Conservation (phyloP, 2,113 vertebrate genomes). For the Atractosteus spatula region DNA sequence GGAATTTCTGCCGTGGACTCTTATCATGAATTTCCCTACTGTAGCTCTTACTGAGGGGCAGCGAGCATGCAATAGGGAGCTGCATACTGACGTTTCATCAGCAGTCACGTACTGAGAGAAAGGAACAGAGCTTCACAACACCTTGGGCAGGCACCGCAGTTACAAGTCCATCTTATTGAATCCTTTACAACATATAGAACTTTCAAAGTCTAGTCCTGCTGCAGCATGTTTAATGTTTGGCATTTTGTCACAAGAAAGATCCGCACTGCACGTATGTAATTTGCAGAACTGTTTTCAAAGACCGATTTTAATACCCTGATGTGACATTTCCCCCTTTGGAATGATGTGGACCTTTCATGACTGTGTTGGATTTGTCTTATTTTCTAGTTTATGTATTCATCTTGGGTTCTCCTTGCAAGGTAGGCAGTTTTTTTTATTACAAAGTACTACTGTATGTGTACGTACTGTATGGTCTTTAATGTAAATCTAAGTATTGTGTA, state of each 20-base stretch:
- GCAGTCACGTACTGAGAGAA: conserved; percentile 28
- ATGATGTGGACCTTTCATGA: conserved; percentile 72
- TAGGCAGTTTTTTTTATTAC: conserved; percentile 36
- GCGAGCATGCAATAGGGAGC: conserved; percentile 24
- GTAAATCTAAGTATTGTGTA: not conserved
- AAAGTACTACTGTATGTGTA: too few relatives aligned
- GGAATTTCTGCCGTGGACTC: too few relatives aligned
- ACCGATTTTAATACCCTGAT: conserved; percentile 32
- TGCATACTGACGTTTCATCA: conserved; percentile 37
- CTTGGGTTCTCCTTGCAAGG: conserved; percentile 67
- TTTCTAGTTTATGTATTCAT: conserved; percentile 64
- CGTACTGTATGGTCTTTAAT: too few relatives aligned
- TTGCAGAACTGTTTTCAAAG: conserved; percentile 27
- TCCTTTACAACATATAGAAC: conserved; percentile 13
- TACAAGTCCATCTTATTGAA: conserved; percentile 34
- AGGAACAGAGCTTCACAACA: conserved; percentile 34
- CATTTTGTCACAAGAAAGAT: conserved; percentile 28
- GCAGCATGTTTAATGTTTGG: conserved; percentile 55
- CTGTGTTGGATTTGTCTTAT: conserved; percentile 68
- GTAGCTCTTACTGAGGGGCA: not conserved
- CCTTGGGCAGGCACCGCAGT: conserved; percentile 38
- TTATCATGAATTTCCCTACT: too few relatives aligned
- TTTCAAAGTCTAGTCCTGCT: conserved; percentile 31
- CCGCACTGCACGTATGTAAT: conserved; percentile 44
- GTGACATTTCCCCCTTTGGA: conserved; percentile 41